Base-by-base conservation (phyloP, 2,113 vertebrate species). In the Geococcyx californianus region DNA sequence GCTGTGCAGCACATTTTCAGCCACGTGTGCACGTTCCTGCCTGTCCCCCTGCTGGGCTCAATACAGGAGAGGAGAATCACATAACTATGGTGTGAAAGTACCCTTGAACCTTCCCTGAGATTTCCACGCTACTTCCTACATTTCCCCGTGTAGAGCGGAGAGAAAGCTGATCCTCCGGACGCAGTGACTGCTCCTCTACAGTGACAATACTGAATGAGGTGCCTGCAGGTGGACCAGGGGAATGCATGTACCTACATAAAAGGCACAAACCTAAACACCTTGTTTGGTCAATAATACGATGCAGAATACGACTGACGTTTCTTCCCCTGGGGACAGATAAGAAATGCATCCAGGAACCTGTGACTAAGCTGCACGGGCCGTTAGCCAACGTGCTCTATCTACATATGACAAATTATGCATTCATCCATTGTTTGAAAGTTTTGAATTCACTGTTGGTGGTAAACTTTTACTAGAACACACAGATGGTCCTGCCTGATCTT, bases 401-500 rank as follows among this genome's bases (percentile, higher is more conserved):
- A 13, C 92, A 70, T 63, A 86, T n/a, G 93, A 93, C 89, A 84
- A 89, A 83, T 77, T 42, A 45, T 63, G 81, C 38, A 75, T 90
- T 95, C 94, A 51, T 69, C 94, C 90, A 90, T 94, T 84, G 92
- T 95, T 96, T 96, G 87, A 75, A 97, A 97, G 97, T 97, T 97
- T 97, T 33, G 89, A 81, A 94, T 94, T 90, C 70, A 28, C 94
- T 76, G 94, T 92, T 96, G 97, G 97, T 90, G 97, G 97, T 92
- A 97, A 97, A 98, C 98, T 98, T 98, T 98, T 97, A 97, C 98
- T 96, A 96, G 96, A 77, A 97, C 91, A 97, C 97, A 98, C 98
- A 98, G 98, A 98, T 98, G 98, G 97, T 97, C 98, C 98, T 98
- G 97, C 98, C 98, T 97, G 97, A 98, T 98, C 97, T 95, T 95